A percentile compares a stretch with the other conserved stretches of the same genome.
Conservation (phyloP, 2,113 vertebrate species). For the Odobenus rosmarus region DNA sequence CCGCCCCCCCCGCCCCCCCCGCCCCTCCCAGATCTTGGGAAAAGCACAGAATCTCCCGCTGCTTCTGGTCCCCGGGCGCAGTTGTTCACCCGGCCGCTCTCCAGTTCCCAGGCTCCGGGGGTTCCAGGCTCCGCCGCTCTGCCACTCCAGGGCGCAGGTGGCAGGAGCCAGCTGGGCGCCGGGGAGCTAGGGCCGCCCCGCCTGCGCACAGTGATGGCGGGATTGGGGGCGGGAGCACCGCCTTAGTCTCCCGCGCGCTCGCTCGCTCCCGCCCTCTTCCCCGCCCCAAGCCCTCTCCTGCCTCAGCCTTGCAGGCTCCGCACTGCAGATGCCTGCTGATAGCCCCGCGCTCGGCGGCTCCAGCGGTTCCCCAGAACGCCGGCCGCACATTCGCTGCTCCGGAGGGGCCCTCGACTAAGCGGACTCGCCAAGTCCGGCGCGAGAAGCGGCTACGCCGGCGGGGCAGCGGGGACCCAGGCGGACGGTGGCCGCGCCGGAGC, state of each 20-base stretch:
- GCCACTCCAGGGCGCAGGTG: background rate
- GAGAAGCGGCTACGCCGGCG: background rate
- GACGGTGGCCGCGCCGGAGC: background rate
- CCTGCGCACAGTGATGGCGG: conserved; percentile 76
- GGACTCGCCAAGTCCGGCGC: background rate
- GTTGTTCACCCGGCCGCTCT: background rate
- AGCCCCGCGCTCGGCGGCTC: background rate
- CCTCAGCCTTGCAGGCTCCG: conserved; percentile 74
- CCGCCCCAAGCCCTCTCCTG: conserved; percentile 44
- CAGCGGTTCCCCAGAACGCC: background rate
- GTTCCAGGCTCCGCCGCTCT: background rate
- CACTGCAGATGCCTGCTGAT: conserved; percentile 83
- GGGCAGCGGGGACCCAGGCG: background rate
- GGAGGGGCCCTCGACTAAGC: background rate
- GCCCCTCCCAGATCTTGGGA: background rate
- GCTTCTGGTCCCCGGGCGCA: background rate
- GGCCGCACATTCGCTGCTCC: background rate
- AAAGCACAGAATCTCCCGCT: background rate
- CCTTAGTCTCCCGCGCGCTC: background rate
- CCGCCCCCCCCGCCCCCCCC: too few relatives aligned
- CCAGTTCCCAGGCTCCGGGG: background rate
- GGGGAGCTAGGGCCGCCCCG: conserved; percentile 50
- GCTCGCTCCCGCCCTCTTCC: conserved; percentile 54
- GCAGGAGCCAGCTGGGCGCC: background rate
- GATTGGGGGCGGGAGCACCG: conserved; percentile 83